phyloP scores from a whole-genome alignment of 2,797 vertebrate species.

The Hippocampus kuda region DNA sequence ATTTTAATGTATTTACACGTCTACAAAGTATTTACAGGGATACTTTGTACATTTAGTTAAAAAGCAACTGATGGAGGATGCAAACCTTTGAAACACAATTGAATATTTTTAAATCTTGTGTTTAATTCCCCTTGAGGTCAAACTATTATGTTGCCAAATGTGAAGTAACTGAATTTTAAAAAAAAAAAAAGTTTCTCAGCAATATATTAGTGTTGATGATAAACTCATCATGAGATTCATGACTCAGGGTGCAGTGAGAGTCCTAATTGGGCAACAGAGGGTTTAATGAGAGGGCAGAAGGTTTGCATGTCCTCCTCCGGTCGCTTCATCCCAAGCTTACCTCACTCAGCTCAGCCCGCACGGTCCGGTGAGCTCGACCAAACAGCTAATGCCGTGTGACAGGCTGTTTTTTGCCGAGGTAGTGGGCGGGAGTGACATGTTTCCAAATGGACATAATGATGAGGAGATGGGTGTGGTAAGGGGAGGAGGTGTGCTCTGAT shows the following conservation, averaged over 20 bases:
- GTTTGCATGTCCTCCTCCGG: constrained; percentile 8
- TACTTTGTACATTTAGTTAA: no score
- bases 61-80: no score
- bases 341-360: constrained; percentile 37
- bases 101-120: no score
- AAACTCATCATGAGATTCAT: not conserved
- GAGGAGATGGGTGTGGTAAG: constrained; percentile 9
- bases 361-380: constrained; percentile 51
- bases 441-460: constrained; percentile 66
- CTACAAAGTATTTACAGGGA: no score
- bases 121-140: no score
- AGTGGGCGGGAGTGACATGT: constrained; percentile 38
- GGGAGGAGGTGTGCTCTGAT: constrained; percentile 7
- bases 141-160: no score
- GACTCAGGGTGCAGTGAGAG: not conserved
- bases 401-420: constrained; percentile 51
- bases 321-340: constrained; percentile 29
- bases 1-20: no score
- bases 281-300: constrained; percentile 7
- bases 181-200: not conserved
- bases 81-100: no score
- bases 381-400: constrained; percentile 60
- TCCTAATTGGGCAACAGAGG: constrained; percentile 6
- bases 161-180: no score
- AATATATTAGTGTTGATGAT: not conserved